Conservation (phyloP, 2,888 invertebrate genomes). For the Heliconius ismenius region DNA sequence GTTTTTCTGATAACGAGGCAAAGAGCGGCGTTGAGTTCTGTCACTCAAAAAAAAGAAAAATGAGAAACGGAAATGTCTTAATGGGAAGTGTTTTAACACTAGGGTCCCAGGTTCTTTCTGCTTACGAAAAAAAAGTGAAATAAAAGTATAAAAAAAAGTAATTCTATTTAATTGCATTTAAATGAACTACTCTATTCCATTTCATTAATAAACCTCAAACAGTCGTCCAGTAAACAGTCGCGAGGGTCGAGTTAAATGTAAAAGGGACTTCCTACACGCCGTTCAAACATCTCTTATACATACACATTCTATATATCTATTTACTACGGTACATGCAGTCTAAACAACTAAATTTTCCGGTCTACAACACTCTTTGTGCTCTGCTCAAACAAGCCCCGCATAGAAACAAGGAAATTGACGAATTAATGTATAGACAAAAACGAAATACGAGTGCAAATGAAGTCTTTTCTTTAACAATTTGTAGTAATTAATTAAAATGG, state of each 20-base stretch:
- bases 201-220: constrained; percentile 1
- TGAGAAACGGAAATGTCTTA: too few relatives aligned
- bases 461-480: constrained; percentile 59
- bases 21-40: too few relatives aligned
- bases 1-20: too few relatives aligned
- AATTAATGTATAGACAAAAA: constrained; percentile 45
- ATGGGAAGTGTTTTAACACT: too few relatives aligned
- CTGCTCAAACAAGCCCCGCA: constrained; percentile 54
- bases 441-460: constrained; percentile 55
- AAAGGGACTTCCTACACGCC: constrained; percentile 25
- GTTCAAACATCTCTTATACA: constrained; percentile 19
- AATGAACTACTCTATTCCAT: neutral
- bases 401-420: constrained; percentile 39
- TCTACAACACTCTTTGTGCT: constrained; percentile 72
- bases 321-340: constrained; percentile 71
- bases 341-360: constrained; percentile 75
- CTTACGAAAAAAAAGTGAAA: too few relatives aligned
- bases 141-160: too few relatives aligned
- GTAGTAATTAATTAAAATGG: constrained; percentile 59
- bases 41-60: too few relatives aligned
- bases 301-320: constrained; percentile 46
- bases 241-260: constrained; percentile 27
- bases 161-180: neutral
- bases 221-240: neutral
- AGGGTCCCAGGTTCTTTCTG: too few relatives aligned